phyloP scores from a whole-genome alignment of 2,888 invertebrate genomes.

The Cheilosia grossa region DNA sequence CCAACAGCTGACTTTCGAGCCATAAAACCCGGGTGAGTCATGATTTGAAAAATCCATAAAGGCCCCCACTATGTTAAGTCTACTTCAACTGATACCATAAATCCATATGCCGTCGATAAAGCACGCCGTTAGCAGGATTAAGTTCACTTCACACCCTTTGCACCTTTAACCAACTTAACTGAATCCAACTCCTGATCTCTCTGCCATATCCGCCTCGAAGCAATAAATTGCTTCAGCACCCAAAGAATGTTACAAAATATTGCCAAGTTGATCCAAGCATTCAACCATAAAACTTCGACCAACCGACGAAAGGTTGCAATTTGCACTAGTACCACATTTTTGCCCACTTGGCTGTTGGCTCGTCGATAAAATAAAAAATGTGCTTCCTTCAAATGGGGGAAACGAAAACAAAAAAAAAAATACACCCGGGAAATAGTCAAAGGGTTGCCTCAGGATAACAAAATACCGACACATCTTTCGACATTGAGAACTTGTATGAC shows the following conservation, averaged over 20 bases:
- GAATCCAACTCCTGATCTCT: conserved; percentile 34
- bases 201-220: conserved; percentile 12
- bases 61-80: no score
- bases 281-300: conserved; percentile 51
- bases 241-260: conserved; percentile 20
- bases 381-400: conserved; percentile 26
- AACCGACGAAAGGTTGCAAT: conserved; percentile 54
- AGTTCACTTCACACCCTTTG: conserved; percentile 10
- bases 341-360: conserved; percentile 26
- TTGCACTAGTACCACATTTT: conserved; percentile 54
- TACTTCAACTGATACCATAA: conserved; percentile 2
- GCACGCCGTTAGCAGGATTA: conserved; percentile 25
- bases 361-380: conserved; percentile 58
- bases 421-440: conserved; percentile 36
- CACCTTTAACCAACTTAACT: conserved; percentile 46
- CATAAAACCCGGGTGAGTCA: no score
- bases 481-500: conserved; percentile 60
- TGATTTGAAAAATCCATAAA: no score
- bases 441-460: conserved; percentile 31
- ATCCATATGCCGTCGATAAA: conserved; percentile 35
- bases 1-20: no score
- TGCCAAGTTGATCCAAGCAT: conserved; percentile 48
- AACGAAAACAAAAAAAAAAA: conserved; percentile 18
- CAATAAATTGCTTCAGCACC: conserved; percentile 33
- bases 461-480: conserved; percentile 13